These are phyloP conservation scores for Tipula helvola DNA, from an alignment of 2,888 invertebrate species.

Conservation along the genomic window DNA sequence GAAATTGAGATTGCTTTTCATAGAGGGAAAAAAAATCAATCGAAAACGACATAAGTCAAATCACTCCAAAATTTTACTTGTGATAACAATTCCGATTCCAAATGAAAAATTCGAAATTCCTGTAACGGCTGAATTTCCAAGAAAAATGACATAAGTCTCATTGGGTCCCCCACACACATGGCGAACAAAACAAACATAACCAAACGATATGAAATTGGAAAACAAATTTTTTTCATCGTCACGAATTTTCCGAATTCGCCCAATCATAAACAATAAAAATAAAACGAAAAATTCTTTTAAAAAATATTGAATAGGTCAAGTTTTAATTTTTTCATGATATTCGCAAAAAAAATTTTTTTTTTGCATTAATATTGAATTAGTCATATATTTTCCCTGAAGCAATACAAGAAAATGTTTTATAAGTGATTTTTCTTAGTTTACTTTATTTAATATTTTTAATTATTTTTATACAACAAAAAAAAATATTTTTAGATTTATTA, in stretches of 20 bases:
- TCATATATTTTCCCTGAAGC: neutral
- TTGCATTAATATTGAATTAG: neutral
- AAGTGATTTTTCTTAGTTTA: neutral
- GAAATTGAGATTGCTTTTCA: too few relatives aligned
- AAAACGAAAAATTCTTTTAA: neutral
- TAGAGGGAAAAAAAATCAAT: too few relatives aligned
- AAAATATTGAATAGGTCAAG: neutral
- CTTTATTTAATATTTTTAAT: neutral
- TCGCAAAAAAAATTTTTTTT: neutral
- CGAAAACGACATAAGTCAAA: too few relatives aligned
- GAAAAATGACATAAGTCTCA: neutral
- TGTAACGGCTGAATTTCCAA: neutral
- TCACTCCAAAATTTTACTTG: too few relatives aligned
- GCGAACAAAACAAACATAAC: neutral
- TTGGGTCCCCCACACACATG: neutral
- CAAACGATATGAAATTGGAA: neutral
- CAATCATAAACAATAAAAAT: neutral
- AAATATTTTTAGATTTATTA: neutral
- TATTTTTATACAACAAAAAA: neutral
- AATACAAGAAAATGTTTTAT: neutral
- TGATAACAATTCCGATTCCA: neutral
- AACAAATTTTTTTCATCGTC: neutral
- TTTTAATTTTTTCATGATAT: neutral
- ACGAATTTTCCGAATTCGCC: neutral
- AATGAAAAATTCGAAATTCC: neutral